phyloP scores from a whole-genome alignment of 2,888 invertebrate genomes.

The Athrips mouffetella region DNA sequence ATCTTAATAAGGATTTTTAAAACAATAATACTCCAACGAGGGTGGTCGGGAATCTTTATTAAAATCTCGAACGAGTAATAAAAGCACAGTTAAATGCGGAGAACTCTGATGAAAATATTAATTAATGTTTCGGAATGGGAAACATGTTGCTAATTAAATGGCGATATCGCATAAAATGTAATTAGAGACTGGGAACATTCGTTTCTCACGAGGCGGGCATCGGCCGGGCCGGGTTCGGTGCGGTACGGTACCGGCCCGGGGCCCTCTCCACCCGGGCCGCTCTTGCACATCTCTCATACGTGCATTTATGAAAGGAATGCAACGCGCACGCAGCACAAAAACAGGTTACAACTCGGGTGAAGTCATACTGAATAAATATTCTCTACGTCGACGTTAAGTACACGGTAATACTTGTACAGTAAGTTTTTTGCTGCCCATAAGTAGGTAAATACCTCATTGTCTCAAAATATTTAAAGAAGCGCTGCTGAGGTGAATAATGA shows the following conservation, averaged over 20 bases:
- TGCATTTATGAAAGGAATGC: constrained; percentile 57
- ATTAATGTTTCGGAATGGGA: constrained; percentile 76
- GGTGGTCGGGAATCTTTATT: constrained; percentile 77
- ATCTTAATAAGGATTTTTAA: constrained; percentile 64
- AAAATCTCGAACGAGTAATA: constrained; percentile 75
- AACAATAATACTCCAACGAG: constrained; percentile 66
- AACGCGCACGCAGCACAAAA: constrained; percentile 47
- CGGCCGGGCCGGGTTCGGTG: constrained; percentile 27
- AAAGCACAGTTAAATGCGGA: constrained; percentile 75
- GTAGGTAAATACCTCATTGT: constrained; percentile 19
- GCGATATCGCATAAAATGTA: constrained; percentile 77
- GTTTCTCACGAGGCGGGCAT: constrained; percentile 66
- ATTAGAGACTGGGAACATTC: constrained; percentile 73
- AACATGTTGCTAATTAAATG: constrained; percentile 78
- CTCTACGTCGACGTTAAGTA: constrained; percentile 45
- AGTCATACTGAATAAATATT: constrained; percentile 46
- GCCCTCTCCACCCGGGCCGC: constrained; percentile 22
- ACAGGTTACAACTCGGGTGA: constrained; percentile 57
- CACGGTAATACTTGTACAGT: constrained; percentile 42
- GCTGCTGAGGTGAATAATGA: constrained; percentile 4
- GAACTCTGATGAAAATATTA: constrained; percentile 77
- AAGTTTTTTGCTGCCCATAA: constrained; percentile 25
- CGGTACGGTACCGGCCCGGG: constrained; percentile 34
- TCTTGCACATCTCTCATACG: constrained; percentile 38
- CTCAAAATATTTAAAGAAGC: constrained; percentile 19